These are phyloP conservation scores for Nycticorax nycticorax DNA, from an alignment of 2,113 vertebrate species.

Conservation along the genomic window DNA sequence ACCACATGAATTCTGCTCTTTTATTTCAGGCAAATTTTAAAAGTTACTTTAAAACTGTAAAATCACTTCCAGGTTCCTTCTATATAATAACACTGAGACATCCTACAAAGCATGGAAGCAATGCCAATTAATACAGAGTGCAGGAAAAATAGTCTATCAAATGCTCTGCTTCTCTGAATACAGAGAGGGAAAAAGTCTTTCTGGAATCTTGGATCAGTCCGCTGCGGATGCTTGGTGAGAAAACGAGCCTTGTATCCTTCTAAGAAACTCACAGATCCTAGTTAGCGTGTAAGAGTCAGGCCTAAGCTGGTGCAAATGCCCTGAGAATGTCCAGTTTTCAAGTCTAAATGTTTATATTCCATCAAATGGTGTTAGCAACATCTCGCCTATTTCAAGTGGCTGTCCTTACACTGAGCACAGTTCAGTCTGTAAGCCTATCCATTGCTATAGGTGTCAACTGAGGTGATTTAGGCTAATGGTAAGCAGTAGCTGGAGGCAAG, in stretches of 20 bases:
- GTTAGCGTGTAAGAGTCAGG: accelerated
- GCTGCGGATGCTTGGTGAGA: background rate
- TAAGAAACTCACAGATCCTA: background rate
- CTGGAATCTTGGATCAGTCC: background rate
- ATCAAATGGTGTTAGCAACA: background rate
- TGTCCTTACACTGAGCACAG: background rate
- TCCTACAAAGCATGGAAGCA: background rate
- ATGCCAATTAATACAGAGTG: background rate
- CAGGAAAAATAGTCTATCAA: background rate
- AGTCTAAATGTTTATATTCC: background rate
- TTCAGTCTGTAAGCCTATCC: background rate
- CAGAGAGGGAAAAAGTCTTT: background rate
- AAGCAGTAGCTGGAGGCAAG: background rate
- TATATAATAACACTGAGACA: background rate
- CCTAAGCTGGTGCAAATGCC: background rate
- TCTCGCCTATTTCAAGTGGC: background rate
- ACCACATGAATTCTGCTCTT: background rate
- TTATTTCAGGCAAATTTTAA: background rate
- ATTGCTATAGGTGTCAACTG: background rate
- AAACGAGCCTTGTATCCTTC: background rate
- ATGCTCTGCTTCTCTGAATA: background rate
- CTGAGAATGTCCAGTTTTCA: background rate
- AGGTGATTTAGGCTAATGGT: background rate
- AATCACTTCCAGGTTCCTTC: background rate
- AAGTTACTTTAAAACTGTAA: background rate